Base-by-base conservation (phyloP, 2,797 vertebrate species). In the Helicolenus hilgendorfi region DNA sequence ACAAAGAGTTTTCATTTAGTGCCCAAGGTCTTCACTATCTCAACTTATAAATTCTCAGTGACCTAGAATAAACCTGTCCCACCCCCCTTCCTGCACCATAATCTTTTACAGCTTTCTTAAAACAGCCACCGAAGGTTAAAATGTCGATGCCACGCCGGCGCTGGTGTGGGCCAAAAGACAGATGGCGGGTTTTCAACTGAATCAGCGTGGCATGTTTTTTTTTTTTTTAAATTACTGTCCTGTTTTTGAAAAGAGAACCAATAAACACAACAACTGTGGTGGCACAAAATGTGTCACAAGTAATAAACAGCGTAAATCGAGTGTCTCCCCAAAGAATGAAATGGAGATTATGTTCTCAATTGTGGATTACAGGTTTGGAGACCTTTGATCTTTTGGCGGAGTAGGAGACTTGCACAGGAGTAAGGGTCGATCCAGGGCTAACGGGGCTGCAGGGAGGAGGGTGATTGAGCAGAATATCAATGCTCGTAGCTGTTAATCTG, bases 401-500 rank as follows among this genome's bases (percentile, higher is more conserved):
- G 77, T 20, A 31, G 33, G 80, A 55, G 74, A 85, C 80, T 84
- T 73, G 74, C 77, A 70, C 49, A 36, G 81, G 80, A 91, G 80
- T 68, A 59, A 72, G 84, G 89, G 92, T 94, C 53, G 77, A 91
- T 89, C 89, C 5, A 33, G 77, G 87, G 87, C 62, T 85, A 81
- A 92, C 55, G 0, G 83, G 89, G 71, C 78, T 88, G 88, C 76
- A 89, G 81, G 72, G 81, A 89, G 87, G 65, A 86, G 56, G 80
- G 71, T 49, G 80, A 93, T 92, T 74, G 93, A 94, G 84, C 78
- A 83, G 93, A 94, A 93, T 93, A 92, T 87, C 89, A 94, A 94
- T 94, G 92, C 79, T 72, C 14, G 2, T 65, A 84, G 83, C 80
- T 74, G 72, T 85, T 87, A 81, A 86, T 91, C 89, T 94, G 88